Base-by-base conservation (phyloP, 2,888 invertebrate genomes). In the Laspeyria flexula region DNA sequence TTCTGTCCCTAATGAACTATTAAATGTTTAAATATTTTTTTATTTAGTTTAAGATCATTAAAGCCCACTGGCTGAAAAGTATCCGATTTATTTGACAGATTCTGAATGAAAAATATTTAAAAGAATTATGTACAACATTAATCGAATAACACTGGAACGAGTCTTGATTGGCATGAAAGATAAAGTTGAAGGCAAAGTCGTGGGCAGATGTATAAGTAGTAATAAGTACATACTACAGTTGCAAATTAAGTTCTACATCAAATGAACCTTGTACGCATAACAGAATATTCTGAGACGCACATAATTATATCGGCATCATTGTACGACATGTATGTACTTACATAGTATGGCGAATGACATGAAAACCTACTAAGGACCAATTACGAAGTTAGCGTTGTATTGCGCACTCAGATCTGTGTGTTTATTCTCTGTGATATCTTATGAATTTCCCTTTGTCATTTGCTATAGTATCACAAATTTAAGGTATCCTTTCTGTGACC, bases 301-400 rank as follows among this genome's bases (percentile, higher is more conserved):
- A 38, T 30, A 29, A 15, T 18, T 15, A 45, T 51, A 34, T 37
- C n/a, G 40, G 45, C 23, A 41, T n/a, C 29, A 25, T 27, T 45
- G 37, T 46, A 43, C 18, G 11, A 40, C 33, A 42, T 34, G 12
- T 47, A 27, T n/a, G 33, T 9, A 29, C 13, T 13, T 49, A 40
- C 16, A 31, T 16, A 45, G 37, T 33, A 45, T 51, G 38, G 58
- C 55, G 50, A 64, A 65, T 66, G 74, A 66, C 66, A 75, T 71
- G 68, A 65, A 73, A 76, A 77, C 66, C 69, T 68, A 73, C 63
- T 70, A 65, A 70, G 62, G 58, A 68, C 64, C 67, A 73, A 74
- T 76, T 71, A 72, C 56, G 58, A 64, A 63, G 63, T 64, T 65
- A 71, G 60, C 54, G 62, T 60, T 58, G 63, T 65, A 59, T 60